Evolutionary conservation across 1,140 invertebrate species (phyloP), one percentile per base, ranked within the genome.

Genomic region (Drosophila bocki): DNA sequence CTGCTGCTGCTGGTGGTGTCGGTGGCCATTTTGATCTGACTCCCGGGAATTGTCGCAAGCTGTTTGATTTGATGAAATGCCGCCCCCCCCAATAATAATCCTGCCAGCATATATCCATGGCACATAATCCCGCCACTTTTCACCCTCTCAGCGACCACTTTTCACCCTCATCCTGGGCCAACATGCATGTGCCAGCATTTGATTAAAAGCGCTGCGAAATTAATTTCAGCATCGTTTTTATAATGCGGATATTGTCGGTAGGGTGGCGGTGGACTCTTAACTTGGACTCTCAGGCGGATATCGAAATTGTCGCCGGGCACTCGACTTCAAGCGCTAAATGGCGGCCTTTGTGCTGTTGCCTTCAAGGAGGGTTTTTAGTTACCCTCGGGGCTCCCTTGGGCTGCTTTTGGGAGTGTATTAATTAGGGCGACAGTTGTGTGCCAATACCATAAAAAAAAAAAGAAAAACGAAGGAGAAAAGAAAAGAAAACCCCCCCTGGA

Each of bases 201-300:
- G 82, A 91, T 91, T 91, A 91, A 91, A 91, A 88, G 82, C 78
- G 75, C 81, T 81, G 78, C 74, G 56, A 82, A 90, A 90, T 90
- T 90, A 85, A 90, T 90, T 85, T 85, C 82, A 62, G 47, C 41
- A 44, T 76, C 75, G 51, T 22, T 26, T 57, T 48, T 47, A 26
- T 72, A 59, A 71, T 71, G 69, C 67, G 39, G 67, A 70, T 70
- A 41, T 44, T 42, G 33, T 45, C 1, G 22, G 2, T 1, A 22
- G 22, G 22, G 22, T 22, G 22, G 22, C 22, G 22, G 22, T 22
- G 22, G 22, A 22, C 19, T 6, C 26, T 29, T 6, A 29, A 29
- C 26, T 3, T 6, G 19, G 45, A 26, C 7, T 3, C 45, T 22
- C 35, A 5, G 3, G 13, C 39, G 56, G 56, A 58, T 45, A 17